These are phyloP conservation scores for Ailurus styani DNA, from an alignment of 2,113 vertebrate genomes.

Conservation along the genomic window DNA sequence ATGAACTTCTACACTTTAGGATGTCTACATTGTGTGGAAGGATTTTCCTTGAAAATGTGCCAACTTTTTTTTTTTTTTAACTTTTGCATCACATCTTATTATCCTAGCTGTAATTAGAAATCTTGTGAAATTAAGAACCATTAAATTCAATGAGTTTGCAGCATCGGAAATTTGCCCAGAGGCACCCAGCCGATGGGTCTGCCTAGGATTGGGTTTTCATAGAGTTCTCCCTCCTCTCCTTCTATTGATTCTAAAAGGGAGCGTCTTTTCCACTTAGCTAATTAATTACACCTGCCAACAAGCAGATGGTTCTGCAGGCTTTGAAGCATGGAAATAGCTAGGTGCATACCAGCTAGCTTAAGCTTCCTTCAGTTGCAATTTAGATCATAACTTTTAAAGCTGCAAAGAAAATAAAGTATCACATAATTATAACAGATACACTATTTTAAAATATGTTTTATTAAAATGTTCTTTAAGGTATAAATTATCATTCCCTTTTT, in stretches of 20 bases:
- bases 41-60: constrained; percentile 65
- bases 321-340: constrained; percentile 74
- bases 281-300: constrained; percentile 79
- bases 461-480: not conserved
- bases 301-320: constrained; percentile 76
- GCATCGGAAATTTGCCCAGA: constrained; percentile 78
- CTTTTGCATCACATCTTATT: constrained; percentile 77
- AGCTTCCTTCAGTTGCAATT: constrained; percentile 47
- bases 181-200: constrained; percentile 69
- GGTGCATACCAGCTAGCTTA: constrained; percentile 59
- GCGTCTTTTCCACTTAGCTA: constrained; percentile 69
- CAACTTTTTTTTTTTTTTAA: constrained; percentile 73
- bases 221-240: constrained; percentile 47
- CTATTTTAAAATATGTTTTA: not conserved
- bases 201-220: constrained; percentile 50
- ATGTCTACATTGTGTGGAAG: constrained; percentile 40
- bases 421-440: not conserved
- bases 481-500: not conserved
- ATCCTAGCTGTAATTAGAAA: constrained; percentile 80
- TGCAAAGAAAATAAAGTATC: constrained; percentile 30
- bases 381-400: constrained; percentile 51
- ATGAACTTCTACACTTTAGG: constrained; percentile 10
- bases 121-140: constrained; percentile 80
- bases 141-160: constrained; percentile 79
- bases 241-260: constrained; percentile 63